A percentile compares a stretch with the other conserved stretches of the same genome.
Evolutionary conservation across 2,113 vertebrate genomes (phyloP).

Genomic region (Gadus chalcogrammus): DNA sequence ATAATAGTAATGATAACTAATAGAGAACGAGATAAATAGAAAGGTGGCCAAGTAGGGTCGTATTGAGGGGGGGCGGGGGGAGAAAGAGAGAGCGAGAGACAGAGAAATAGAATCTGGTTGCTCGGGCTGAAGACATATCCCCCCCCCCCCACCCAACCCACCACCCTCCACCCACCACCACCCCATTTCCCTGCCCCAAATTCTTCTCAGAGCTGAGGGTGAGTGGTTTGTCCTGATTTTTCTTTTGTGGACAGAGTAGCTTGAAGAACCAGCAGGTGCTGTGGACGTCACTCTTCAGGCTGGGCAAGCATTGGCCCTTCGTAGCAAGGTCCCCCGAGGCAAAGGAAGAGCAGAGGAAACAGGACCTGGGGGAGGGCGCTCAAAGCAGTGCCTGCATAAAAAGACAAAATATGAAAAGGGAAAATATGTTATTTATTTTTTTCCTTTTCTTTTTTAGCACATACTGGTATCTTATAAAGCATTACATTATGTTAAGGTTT

Average conservation of each 20-base stretch:
- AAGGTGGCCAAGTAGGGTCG: background rate
- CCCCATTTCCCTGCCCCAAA: constrained; percentile 62
- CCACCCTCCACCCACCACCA: constrained; percentile 30
- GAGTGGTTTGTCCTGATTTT: constrained; percentile 76
- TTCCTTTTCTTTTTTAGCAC: background rate
- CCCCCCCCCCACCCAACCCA: too few species aligned
- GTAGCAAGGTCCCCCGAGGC: constrained; percentile 77
- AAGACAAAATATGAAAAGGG: constrained; percentile 25
- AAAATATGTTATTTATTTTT: constrained; percentile 8
- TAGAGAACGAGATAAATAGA: constrained; percentile 61
- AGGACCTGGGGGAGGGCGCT: constrained; percentile 77
- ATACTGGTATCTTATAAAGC: too few species aligned
- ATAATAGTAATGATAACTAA: constrained; percentile 59
- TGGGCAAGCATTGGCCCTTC: constrained; percentile 72
- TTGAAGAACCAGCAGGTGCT: constrained; percentile 81
- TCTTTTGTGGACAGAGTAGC: constrained; percentile 76
- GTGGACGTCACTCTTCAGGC: constrained; percentile 81
- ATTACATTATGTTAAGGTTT: too few species aligned
- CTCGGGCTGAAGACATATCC: constrained; percentile 55
- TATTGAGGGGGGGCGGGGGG: constrained; percentile 45
- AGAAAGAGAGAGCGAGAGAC: constrained; percentile 61
- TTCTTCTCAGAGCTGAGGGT: constrained; percentile 75
- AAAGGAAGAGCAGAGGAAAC: constrained; percentile 82
- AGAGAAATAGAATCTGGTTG: constrained; percentile 75
- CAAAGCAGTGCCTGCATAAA: constrained; percentile 71